phyloP scores from a whole-genome alignment of 2,888 invertebrate species.

The Macaria liturata region DNA sequence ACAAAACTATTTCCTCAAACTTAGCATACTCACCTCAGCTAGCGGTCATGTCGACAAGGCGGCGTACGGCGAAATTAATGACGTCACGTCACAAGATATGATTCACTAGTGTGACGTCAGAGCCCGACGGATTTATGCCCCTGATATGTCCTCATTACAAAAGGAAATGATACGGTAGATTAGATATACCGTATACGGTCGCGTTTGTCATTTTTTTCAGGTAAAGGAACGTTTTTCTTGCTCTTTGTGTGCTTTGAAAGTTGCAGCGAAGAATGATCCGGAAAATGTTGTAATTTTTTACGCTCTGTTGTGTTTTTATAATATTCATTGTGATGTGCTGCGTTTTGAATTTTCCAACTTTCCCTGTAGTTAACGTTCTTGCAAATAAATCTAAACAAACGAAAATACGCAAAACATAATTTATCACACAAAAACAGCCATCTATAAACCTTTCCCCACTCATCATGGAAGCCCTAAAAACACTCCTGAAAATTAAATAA shows the following conservation, averaged over 20 bases:
- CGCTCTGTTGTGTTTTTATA: too few relatives aligned
- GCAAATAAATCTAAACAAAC: too few relatives aligned
- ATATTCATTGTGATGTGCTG: too few relatives aligned
- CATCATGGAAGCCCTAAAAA: neutral
- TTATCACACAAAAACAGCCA: too few relatives aligned
- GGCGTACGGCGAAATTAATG: conserved; percentile 55
- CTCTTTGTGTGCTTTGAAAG: conserved; percentile 19
- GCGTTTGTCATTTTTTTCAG: conserved; percentile 27
- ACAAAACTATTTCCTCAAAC: conserved; percentile 1
- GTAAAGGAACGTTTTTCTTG: conserved; percentile 23
- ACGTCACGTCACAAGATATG: conserved; percentile 59
- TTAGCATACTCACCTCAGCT: conserved; percentile 17
- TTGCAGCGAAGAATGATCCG: conserved; percentile 1
- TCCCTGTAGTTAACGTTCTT: too few relatives aligned
- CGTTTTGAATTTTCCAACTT: too few relatives aligned
- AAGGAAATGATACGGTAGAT: conserved; percentile 42
- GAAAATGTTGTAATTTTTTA: neutral
- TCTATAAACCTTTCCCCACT: too few relatives aligned
- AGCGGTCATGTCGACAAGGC: conserved; percentile 40
- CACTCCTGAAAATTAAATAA: conserved; percentile 9
- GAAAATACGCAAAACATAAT: too few relatives aligned
- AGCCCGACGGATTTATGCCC: conserved; percentile 43
- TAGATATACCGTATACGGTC: conserved; percentile 29
- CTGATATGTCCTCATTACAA: conserved; percentile 50
- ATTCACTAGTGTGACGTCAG: conserved; percentile 50